A percentile compares a stretch with the other conserved stretches of the same genome.
These are phyloP conservation scores for Euphysa ruthae DNA, from an alignment of 30 jellyfish, hydroid and myxozoan species.

Conservation along the genomic window DNA sequence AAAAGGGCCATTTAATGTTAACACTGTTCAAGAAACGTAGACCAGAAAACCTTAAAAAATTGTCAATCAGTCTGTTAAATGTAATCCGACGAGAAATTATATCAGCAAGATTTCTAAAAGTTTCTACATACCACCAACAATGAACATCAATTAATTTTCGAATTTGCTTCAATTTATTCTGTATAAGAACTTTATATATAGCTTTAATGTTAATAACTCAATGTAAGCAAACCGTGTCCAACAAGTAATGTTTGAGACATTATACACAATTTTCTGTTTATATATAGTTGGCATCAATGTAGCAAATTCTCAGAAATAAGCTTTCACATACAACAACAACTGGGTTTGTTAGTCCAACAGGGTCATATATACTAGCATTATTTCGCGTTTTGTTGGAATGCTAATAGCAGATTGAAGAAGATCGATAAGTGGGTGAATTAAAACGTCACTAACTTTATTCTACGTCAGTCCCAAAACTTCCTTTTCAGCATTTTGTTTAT, in stretches of 20 bases:
- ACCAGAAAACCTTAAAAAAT: no score
- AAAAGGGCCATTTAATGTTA: no score
- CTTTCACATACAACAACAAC: background rate
- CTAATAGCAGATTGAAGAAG: background rate
- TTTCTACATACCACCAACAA: background rate
- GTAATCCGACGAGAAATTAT: no score
- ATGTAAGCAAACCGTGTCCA: no score
- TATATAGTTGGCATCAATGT: no score
- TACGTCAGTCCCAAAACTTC: background rate
- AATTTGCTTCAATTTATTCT: background rate
- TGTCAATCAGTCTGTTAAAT: no score
- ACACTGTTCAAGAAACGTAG: no score
- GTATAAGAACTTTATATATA: no score
- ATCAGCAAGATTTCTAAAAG: background rate
- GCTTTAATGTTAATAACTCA: no score
- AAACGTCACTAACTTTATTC: no score
- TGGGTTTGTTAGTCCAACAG: background rate
- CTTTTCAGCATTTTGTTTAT: background rate
- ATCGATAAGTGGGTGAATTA: background rate
- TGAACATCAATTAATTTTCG: background rate
- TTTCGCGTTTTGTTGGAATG: background rate
- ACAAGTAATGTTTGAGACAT: no score
- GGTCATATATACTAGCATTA: background rate
- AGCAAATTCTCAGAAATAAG: background rate
- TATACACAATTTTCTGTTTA: no score